These are phyloP conservation scores for Volucella bombylans DNA, from an alignment of 2,888 invertebrate species.

Conservation along the genomic window DNA sequence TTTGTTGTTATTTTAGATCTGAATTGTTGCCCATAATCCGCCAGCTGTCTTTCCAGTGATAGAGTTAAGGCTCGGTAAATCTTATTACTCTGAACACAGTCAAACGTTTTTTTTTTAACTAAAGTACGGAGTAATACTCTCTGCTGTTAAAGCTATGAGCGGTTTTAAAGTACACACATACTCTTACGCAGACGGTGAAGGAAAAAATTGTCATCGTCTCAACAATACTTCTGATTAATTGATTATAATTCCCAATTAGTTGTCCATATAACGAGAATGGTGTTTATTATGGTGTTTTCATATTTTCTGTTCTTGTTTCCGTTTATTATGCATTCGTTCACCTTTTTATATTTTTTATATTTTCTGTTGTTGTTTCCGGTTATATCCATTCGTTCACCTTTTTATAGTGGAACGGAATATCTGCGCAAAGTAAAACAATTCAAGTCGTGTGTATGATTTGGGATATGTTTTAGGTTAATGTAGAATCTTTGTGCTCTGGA, in stretches of 20 bases:
- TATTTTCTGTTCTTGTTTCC: constrained; percentile 23
- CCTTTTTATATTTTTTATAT: too few relatives aligned
- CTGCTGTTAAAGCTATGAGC: not conserved
- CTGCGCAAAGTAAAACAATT: constrained; percentile 2
- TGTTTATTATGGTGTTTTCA: constrained; percentile 21
- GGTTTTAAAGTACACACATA: constrained; percentile 37
- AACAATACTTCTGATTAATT: constrained; percentile 62
- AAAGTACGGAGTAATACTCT: not conserved
- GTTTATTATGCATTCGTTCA: too few relatives aligned
- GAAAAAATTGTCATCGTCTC: constrained; percentile 48
- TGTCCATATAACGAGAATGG: constrained; percentile 47
- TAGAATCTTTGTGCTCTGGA: too few relatives aligned
- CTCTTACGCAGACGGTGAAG: not conserved
- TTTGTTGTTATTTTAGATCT: constrained; percentile 19
- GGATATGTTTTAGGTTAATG: constrained; percentile 7
- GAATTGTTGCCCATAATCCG: constrained; percentile 11
- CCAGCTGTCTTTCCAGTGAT: constrained; percentile 32
- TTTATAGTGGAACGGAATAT: constrained; percentile 26
- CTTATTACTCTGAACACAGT: constrained; percentile 33
- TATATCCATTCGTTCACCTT: constrained; percentile 43
- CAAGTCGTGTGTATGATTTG: not conserved
- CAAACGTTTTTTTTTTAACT: not conserved
- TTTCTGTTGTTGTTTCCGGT: too few relatives aligned
- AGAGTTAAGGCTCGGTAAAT: constrained; percentile 53
- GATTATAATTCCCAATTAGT: constrained; percentile 65